Conservation (phyloP, 2,113 vertebrate genomes). For the Antigone vipio region DNA sequence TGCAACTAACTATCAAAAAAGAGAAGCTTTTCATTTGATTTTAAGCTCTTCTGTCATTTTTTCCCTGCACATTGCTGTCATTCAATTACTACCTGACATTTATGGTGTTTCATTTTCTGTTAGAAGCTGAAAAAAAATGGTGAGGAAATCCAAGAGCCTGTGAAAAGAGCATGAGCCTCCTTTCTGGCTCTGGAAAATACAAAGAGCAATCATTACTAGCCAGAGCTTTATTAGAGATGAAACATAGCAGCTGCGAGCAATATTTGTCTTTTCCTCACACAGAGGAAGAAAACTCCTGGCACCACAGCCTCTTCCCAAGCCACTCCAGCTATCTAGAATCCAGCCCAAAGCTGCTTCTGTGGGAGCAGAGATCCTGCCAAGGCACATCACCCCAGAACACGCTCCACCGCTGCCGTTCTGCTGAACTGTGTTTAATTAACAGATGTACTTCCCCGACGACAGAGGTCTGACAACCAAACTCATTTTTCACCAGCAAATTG, state of each 20-base stretch:
- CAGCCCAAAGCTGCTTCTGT: background rate
- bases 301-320: background rate
- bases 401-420: background rate
- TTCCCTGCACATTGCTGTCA: background rate
- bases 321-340: background rate
- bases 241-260: background rate
- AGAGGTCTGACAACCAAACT: slow-evolving; percentile 1
- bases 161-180: slow-evolving; percentile 2
- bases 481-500: slow-evolving; percentile 4
- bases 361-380: background rate
- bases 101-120: background rate
- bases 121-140: background rate
- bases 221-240: background rate
- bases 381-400: background rate
- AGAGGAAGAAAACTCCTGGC: background rate
- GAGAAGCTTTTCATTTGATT: background rate
- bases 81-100: background rate
- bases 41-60: background rate
- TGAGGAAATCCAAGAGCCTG: slow-evolving; percentile 1
- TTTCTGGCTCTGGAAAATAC: background rate
- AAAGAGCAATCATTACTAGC: background rate
- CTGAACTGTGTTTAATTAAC: background rate
- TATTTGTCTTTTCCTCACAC: background rate
- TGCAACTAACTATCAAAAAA: background rate
- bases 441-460: background rate